Base-by-base conservation (phyloP, 2,113 vertebrate genomes). In the Brachyhypopomus occidentalis region DNA sequence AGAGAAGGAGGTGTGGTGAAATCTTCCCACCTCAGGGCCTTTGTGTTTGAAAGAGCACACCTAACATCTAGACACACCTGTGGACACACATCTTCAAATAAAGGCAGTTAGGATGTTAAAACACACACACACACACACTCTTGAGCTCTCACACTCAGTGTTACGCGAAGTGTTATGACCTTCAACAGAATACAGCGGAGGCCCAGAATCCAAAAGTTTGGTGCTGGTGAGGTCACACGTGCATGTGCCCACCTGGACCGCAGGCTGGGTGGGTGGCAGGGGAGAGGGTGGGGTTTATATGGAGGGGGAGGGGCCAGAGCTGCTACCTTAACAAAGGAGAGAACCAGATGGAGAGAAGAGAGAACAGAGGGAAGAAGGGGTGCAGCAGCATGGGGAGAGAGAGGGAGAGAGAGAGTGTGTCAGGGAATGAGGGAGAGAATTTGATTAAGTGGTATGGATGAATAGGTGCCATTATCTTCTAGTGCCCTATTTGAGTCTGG, bases 401-500 rank as follows among this genome's bases (percentile, higher is more conserved):
- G 30, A 62, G 55, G 52, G 4, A 23, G 56, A 41, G 20, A 55
- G 27, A 78, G 34, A 27, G 34, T 38, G 20, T 38, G 5, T 5
- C 16, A 59, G 11, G 22, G 70, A 55, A 64, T 36, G 38, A 80
- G 56, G 36, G 34, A 74, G 77, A 63, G 79, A 75, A 20, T 45
- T 70, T 66, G 80, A 85, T 85, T 83, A 83, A 83, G 77, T 77
- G 69, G 81, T 69, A 58, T 14, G 36, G 77, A 75, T 85, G 73
- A 86, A 86, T 83, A 63, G 78, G 64, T 70, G n/a, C 70, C 60
- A 83, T 83, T 86, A 63, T 86, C 58, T 75, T 52, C 64, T 22
- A 36, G 79, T 22, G 16, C 55, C 72, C 59, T 52, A 38, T 70
- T 52, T 71, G 76, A 72, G 59, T 84, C 77, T 80, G 64, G 77